phyloP scores from a whole-genome alignment of 2,113 vertebrate genomes.

The Zeus faber region DNA sequence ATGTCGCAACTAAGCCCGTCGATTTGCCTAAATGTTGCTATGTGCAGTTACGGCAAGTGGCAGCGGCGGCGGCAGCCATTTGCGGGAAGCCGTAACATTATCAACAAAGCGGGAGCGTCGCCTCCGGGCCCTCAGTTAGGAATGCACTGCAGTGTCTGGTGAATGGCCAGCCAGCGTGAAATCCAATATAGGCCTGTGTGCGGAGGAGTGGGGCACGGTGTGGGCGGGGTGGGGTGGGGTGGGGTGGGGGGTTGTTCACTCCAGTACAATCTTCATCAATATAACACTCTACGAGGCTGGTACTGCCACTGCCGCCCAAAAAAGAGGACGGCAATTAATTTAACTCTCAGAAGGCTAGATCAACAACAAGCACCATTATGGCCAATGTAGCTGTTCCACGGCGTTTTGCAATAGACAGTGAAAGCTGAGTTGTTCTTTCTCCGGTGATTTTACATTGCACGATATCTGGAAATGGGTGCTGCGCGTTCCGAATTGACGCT shows the following conservation, averaged over 20 bases:
- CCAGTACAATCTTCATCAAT: conserved; percentile 68
- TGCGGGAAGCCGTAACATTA: conserved; percentile 74
- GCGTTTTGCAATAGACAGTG: too few species aligned
- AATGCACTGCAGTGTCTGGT: conserved; percentile 70
- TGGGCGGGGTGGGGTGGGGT: conserved; percentile 37
- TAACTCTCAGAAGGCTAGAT: conserved; percentile 43
- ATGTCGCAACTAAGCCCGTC: conserved; percentile 69
- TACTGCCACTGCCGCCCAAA: conserved; percentile 51
- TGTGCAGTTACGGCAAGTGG: conserved; percentile 62
- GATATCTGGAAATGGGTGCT: neutral
- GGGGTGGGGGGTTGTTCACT: conserved; percentile 47
- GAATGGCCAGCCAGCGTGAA: conserved; percentile 71
- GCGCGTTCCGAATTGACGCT: conserved; percentile 14
- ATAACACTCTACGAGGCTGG: conserved; percentile 52
- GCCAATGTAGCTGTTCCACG: conserved; percentile 11
- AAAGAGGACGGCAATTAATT: conserved; percentile 47
- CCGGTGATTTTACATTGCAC: conserved; percentile 18
- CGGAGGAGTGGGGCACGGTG: conserved; percentile 32
- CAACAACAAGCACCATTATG: too few species aligned
- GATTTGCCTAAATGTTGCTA: conserved; percentile 78
- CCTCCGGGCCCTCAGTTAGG: conserved; percentile 67
- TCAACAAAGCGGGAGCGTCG: conserved; percentile 73
- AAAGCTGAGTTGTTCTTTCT: too few species aligned
- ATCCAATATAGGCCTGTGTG: conserved; percentile 60
- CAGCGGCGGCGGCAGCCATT: conserved; percentile 57